Conservation (phyloP, 1,140 invertebrate genomes). For the Helicoverpa zea region DNA sequence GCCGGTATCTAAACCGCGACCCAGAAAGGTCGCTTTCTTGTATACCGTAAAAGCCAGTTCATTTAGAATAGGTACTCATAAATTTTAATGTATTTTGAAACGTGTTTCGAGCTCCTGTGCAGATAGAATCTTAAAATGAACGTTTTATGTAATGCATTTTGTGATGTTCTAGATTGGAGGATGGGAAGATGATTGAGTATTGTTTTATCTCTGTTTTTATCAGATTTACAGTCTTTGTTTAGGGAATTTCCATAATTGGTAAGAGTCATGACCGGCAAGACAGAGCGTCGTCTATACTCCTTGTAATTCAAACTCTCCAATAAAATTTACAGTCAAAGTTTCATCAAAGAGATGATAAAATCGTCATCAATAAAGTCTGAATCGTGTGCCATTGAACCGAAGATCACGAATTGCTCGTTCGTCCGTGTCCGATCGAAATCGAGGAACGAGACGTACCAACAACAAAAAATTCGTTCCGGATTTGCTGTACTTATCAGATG, state of each 20-base stretch:
- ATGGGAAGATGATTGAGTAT: conserved; percentile 27
- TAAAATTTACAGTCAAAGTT: neutral
- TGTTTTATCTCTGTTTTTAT: conserved; percentile 9
- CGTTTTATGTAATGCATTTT: conserved; percentile 38
- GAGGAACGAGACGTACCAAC: conserved; percentile 1
- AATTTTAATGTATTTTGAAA: conserved; percentile 38
- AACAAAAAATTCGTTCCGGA: neutral
- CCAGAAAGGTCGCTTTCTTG: conserved; percentile 58
- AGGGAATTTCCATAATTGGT: conserved; percentile 21
- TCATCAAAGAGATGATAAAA: neutral
- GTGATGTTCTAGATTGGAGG: conserved; percentile 34
- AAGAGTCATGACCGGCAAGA: neutral
- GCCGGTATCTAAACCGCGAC: conserved; percentile 48
- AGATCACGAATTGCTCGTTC: conserved; percentile 25
- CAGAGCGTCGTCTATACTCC: neutral
- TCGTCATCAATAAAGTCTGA: conserved; percentile 8
- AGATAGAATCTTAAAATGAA: conserved; percentile 11
- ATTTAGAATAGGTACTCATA: conserved; percentile 30
- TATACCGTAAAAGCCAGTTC: conserved; percentile 1
- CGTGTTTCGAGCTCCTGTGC: conserved; percentile 14
- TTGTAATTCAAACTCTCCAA: neutral
- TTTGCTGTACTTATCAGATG: neutral
- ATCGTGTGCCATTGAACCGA: conserved; percentile 14
- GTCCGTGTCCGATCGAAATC: conserved; percentile 28
- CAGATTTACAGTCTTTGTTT: neutral